Conservation (phyloP, 1,140 invertebrate genomes). For the Ylistrum balloti region DNA sequence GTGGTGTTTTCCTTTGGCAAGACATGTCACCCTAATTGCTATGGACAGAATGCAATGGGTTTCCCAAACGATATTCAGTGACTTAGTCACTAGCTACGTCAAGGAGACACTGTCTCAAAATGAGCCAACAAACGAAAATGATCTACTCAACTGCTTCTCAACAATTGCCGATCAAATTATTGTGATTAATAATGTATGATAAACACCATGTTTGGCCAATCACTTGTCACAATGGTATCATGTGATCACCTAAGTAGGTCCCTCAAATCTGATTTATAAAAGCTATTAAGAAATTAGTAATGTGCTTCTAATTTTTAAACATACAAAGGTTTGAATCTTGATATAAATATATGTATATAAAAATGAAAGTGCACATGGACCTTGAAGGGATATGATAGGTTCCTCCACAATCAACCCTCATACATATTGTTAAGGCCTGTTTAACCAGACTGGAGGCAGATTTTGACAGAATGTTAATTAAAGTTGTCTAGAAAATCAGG, state of each 20-base stretch:
- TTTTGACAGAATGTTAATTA: conserved; percentile 24
- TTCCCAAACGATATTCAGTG: too few relatives aligned
- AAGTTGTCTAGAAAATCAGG: conserved; percentile 26
- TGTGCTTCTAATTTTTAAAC: background rate
- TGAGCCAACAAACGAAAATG: too few relatives aligned
- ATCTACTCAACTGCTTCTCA: too few relatives aligned
- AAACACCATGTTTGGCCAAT: background rate
- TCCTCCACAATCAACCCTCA: background rate
- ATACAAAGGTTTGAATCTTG: background rate
- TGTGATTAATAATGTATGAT: too few relatives aligned
- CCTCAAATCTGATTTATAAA: background rate
- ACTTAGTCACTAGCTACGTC: too few relatives aligned
- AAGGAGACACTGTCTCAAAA: too few relatives aligned
- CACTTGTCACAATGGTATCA: background rate
- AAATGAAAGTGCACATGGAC: background rate
- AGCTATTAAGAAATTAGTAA: background rate
- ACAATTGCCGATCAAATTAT: too few relatives aligned
- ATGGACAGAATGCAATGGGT: too few relatives aligned
- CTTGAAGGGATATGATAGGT: background rate
- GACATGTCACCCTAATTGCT: too few relatives aligned
- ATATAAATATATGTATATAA: background rate
- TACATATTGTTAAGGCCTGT: background rate
- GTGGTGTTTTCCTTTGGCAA: too few relatives aligned
- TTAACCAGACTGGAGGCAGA: background rate
- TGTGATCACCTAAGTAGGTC: background rate